Conservation (phyloP, 2,797 vertebrate genomes). For the Lepus townsendii region DNA sequence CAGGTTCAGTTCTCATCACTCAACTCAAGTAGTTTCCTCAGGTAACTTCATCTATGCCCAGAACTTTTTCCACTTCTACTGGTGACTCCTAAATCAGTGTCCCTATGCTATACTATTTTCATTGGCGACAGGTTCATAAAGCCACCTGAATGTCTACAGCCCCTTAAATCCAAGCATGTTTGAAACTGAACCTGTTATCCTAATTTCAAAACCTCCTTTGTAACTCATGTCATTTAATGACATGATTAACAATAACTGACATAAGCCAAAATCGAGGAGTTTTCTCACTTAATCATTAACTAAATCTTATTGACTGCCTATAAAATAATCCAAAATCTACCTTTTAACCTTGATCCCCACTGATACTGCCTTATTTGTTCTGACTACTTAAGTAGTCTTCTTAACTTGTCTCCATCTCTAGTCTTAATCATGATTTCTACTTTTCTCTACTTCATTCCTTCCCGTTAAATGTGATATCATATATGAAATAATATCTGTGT, state of each 20-base stretch:
- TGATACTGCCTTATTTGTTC: too few species aligned
- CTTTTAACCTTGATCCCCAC: background rate
- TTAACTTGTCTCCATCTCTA: background rate
- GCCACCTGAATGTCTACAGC: background rate
- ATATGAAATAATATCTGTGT: too few species aligned
- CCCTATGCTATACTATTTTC: background rate
- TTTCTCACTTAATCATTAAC: background rate
- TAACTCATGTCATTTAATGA: background rate
- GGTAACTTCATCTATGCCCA: background rate
- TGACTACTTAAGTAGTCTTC: background rate
- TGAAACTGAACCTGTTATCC: background rate
- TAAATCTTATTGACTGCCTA: background rate
- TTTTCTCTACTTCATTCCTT: conserved; percentile 8
- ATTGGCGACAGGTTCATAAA: conserved; percentile 5
- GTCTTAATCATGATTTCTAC: background rate
- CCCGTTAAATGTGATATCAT: background rate
- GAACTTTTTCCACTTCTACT: background rate
- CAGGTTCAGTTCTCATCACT: conserved; percentile 10
- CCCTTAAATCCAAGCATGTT: background rate
- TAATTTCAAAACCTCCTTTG: background rate
- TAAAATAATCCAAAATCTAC: background rate
- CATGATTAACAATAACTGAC: background rate
- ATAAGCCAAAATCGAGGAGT: background rate
- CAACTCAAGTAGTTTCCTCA: background rate
- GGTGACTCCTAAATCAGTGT: background rate